Base-by-base conservation (phyloP, 2,113 vertebrate genomes). In the Sapajus apella region DNA sequence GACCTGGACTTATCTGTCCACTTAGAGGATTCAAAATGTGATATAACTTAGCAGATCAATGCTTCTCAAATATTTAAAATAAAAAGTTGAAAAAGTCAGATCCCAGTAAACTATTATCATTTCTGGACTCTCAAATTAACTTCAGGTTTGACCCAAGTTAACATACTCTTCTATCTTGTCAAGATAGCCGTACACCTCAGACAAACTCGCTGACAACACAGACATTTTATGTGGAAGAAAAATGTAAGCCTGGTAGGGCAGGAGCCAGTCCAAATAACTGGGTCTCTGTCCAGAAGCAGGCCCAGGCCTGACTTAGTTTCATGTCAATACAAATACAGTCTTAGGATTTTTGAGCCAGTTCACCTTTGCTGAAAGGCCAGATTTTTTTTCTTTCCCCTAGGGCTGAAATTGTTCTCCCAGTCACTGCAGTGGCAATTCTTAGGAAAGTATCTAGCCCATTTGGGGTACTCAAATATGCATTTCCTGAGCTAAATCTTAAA, bases 1-100 rank as follows among this genome's bases (percentile, higher is more conserved):
- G 80, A 85, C 91, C 61, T 13, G n/a, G 30, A 43, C 5, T 76
- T 8, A 56, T 73, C 17, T 43, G 50, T 55, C 70, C 85, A 56
- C 30, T 66, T 27, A 86, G 40, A 88, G 14, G 75, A 58, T 93
- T 87, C 87, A 91, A 83, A 80, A 86, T 82, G 64, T 83, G 40
- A 84, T 66, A 30, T 0, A 1, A 30, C 50, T 89, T 88, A 96
- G 25, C 17, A 96, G 50, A 87, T 90, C 96, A 87, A 76, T 68
- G 55, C 40, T 68, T 94, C 83, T 81, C 35, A 64, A 56, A 86
- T 79, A 90, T 70, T 96, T 95, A 58, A 93, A 88, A 87, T 23
- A 43, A 80, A 86, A 80, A 80, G 18, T 12, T 87, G 37, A 76
- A 82, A 95, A 55, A 91, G 25, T 87, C 73, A 84, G 43, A 68